Conservation (phyloP, 2,113 vertebrate genomes). For the Opisthocomus hoazin region DNA sequence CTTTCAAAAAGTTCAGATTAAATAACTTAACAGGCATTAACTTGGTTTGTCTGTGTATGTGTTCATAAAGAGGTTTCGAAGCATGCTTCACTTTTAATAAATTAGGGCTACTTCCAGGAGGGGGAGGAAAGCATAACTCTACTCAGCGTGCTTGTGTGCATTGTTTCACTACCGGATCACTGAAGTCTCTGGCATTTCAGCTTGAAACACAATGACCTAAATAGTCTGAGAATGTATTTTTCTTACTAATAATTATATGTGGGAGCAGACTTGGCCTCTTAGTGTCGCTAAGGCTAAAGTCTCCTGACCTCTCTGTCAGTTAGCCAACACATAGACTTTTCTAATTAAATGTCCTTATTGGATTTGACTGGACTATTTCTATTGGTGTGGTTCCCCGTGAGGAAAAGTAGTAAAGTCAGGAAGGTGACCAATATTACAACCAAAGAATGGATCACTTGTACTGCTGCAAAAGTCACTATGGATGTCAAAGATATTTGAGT, state of each 20-base stretch:
- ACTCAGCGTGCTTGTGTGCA: not conserved
- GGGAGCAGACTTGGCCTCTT: not conserved
- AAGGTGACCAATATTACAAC: not conserved
- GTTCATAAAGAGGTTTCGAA: not conserved
- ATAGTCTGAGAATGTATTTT: conserved; percentile 58
- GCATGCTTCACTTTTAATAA: not conserved
- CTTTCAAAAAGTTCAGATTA: not conserved
- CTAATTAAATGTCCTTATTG: not conserved
- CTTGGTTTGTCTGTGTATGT: not conserved
- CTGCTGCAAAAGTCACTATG: not conserved
- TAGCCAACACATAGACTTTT: not conserved
- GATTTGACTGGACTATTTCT: not conserved
- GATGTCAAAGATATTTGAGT: not conserved
- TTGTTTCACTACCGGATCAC: not conserved
- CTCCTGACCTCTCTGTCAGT: not conserved
- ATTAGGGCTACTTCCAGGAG: not conserved
- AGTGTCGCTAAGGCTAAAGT: not conserved
- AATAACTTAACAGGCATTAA: not conserved
- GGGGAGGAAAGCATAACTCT: not conserved
- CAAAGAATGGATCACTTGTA: not conserved
- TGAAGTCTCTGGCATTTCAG: conserved; percentile 9
- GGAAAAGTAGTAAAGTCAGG: not conserved
- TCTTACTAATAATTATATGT: not conserved
- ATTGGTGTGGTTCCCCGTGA: not conserved
- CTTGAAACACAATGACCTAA: conserved; percentile 33